Conservation (phyloP, 2,113 vertebrate genomes). For the Collichthys lucidus region DNA sequence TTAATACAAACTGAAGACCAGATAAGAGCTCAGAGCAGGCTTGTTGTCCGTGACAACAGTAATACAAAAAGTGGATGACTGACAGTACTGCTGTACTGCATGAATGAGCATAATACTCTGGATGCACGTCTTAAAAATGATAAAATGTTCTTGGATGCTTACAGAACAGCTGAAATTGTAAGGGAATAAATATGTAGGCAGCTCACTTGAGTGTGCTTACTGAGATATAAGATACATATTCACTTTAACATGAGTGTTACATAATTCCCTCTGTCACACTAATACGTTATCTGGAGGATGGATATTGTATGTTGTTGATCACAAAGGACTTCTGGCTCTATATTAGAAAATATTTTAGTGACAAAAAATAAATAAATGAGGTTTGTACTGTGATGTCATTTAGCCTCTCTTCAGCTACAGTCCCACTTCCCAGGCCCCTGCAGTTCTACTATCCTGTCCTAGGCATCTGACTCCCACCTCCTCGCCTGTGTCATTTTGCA, state of each 20-base stretch:
- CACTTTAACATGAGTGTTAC: not conserved
- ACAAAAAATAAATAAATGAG: not conserved
- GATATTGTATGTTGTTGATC: not conserved
- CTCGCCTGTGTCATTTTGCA: not conserved
- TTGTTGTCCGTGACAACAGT: conserved; percentile 36
- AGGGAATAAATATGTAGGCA: conserved; percentile 6
- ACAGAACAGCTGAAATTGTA: not conserved
- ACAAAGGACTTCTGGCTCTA: not conserved
- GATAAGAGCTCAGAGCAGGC: conserved; percentile 12
- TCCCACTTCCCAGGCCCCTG: not conserved
- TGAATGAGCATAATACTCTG: not conserved
- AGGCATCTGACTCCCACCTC: not conserved
- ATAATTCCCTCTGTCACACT: conserved; percentile 11
- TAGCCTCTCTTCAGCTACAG: not conserved
- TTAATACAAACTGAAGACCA: conserved; percentile 43
- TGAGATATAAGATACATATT: conserved; percentile 26
- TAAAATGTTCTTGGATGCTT: not conserved
- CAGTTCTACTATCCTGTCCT: not conserved
- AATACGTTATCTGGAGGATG: conserved; percentile 26
- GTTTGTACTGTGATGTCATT: not conserved
- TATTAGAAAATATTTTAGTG: not conserved
- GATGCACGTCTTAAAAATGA: conserved; percentile 20
- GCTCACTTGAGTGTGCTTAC: conserved; percentile 1
- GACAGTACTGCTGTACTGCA: not conserved
- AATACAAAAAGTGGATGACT: not conserved